Evolutionary conservation across 1,140 invertebrate species (phyloP).

Genomic region (Caerostris extrusa): DNA sequence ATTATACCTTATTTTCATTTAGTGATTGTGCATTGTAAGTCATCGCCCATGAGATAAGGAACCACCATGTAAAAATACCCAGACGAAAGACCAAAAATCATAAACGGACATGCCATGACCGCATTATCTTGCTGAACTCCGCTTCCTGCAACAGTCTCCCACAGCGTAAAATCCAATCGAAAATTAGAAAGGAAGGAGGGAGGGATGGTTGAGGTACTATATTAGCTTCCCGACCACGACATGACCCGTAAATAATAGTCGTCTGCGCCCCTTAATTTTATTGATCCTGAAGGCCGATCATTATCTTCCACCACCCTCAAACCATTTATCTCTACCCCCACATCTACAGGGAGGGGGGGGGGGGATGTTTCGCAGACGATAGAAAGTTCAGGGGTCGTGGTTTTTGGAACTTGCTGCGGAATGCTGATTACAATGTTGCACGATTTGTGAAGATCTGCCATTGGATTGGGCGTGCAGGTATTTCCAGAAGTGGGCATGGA

Average conservation of each 20-base stretch:
- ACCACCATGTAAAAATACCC: background rate
- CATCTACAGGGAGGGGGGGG: background rate
- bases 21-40: too few species aligned
- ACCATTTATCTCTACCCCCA: conserved; percentile 60
- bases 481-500: background rate
- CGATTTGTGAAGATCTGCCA: background rate
- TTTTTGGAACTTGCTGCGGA: conserved; percentile 37
- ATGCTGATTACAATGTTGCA: conserved; percentile 12
- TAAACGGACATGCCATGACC: background rate
- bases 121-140: background rate
- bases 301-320: conserved; percentile 65
- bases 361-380: conserved; percentile 18
- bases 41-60: too few species aligned
- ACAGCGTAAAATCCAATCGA: background rate
- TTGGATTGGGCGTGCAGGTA: background rate
- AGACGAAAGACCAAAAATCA: background rate
- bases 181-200: conserved; percentile 37
- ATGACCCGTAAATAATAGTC: conserved; percentile 72
- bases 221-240: conserved; percentile 71
- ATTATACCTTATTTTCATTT: too few species aligned
- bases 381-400: conserved; percentile 55
- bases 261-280: conserved; percentile 70
- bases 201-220: conserved; percentile 49
- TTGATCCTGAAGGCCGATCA: conserved; percentile 73
- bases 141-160: background rate